Evolutionary conservation across 2,888 invertebrate species (phyloP), one percentile per base, ranked within the genome.

Genomic region (Chouioia cunea): DNA sequence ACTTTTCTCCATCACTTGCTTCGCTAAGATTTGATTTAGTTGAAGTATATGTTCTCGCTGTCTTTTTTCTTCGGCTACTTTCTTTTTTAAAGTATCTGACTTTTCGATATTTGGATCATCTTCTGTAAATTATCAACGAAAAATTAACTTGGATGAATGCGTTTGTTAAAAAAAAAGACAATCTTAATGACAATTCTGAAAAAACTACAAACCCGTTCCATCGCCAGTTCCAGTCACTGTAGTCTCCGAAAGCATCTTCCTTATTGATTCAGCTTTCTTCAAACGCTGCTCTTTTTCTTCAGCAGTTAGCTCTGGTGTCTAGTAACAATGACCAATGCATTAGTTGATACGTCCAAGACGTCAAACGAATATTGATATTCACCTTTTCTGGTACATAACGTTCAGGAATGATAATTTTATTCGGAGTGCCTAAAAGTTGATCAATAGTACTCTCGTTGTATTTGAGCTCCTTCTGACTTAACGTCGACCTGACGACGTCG

Each of bases 1-100:
- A 88, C 96, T 96, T 90, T 95, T 95, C 87, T 95, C 94, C 89
- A 96, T 97, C 79, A 97, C 97, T 89, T 95, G 94, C 85, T 94
- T 93, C 73, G 97, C 97, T 79, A 97, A 89, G 79, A 96, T 93
- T 87, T 97, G 96, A 88, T 95, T 95, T 80, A 97, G 89, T 83
- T 95, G 95, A 74, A 97, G 89, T 79, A 97, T 89, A 85, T 96
- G 95, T 79, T 96, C 95, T 65, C 97, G 89, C 83, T 95, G 95
- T 77, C 93, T 90, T 87, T 95, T 96, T 85, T 96, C 96, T 80
- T 93, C 94, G 62, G 90, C 91, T 74, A 93, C 90, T 82, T 93
- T 93, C 83, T 92, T 91, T 86, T 93, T 92, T 67, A 90, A 84
- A 65, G 87, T 85, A 65, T 87, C 87, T 16, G 86, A 79, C 65